Evolutionary conservation across 2,797 vertebrate genomes (phyloP).

Genomic region (Sebastes melanostomus): DNA sequence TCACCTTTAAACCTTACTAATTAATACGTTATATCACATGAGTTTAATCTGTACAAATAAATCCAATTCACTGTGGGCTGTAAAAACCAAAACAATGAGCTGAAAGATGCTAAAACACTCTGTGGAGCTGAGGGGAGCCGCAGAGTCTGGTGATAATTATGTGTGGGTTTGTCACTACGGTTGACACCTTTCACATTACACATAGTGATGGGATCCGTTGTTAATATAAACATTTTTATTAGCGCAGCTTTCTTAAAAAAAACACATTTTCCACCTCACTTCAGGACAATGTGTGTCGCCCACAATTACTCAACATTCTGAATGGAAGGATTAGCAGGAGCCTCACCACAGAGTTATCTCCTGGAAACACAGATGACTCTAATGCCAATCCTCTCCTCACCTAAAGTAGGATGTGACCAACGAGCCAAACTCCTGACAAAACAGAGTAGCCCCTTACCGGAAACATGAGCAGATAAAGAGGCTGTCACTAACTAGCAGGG

Average conservation of each 20-base stretch:
- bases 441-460: neutral
- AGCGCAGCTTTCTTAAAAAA: neutral
- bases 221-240: neutral
- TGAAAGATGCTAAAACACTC: neutral
- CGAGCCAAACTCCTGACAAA: conserved; percentile 8
- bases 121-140: neutral
- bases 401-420: neutral
- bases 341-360: neutral
- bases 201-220: neutral
- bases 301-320: neutral
- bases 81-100: neutral
- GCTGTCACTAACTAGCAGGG: conserved; percentile 2
- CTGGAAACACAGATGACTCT: conserved; percentile 13
- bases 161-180: neutral
- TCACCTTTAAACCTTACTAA: rapidly evolving
- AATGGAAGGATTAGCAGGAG: neutral
- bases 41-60: too few species aligned
- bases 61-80: too few species aligned
- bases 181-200: neutral
- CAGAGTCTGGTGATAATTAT: neutral
- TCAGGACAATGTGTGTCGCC: neutral
- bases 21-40: too few species aligned
- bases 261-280: neutral
- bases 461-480: conserved; percentile 33
- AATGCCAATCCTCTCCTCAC: neutral